Evolutionary conservation across 2,888 invertebrate species (phyloP).

Genomic region (Cantharis flavilabris): DNA sequence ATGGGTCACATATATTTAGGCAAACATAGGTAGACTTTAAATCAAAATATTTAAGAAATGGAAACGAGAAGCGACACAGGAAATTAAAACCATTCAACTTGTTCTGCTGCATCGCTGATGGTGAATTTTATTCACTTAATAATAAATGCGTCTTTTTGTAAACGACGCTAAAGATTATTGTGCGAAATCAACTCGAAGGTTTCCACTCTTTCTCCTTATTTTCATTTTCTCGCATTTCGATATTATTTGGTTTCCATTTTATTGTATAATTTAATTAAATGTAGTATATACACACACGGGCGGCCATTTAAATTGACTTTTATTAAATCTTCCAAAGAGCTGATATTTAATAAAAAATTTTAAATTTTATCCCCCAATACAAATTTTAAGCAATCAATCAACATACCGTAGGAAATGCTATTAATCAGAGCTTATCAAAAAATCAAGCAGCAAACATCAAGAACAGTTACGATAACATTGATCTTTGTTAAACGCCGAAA

Average conservation of each 20-base stretch:
- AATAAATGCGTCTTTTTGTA: conserved; percentile 1
- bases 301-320: not conserved
- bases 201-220: not conserved
- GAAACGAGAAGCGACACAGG: not conserved
- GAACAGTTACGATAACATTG: not conserved
- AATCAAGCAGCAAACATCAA: conserved; percentile 3
- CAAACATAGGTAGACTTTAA: not conserved
- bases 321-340: not conserved
- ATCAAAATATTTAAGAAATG: conserved; percentile 2
- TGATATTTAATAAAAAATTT: not conserved
- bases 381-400: conserved; percentile 1
- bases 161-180: not conserved
- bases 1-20: not conserved
- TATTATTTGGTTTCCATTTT: not conserved
- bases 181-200: not conserved
- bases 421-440: conserved; percentile 4
- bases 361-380: not conserved
- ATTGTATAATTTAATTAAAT: not conserved
- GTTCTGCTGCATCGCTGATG: conserved; percentile 1
- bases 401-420: not conserved
- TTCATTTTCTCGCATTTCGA: not conserved
- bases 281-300: not conserved
- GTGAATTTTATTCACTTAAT: conserved; percentile 4
- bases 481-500: not conserved
- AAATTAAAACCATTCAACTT: conserved; percentile 5